These are phyloP conservation scores for Eupithecia inturbata DNA, from an alignment of 2,888 invertebrate species.

Conservation along the genomic window DNA sequence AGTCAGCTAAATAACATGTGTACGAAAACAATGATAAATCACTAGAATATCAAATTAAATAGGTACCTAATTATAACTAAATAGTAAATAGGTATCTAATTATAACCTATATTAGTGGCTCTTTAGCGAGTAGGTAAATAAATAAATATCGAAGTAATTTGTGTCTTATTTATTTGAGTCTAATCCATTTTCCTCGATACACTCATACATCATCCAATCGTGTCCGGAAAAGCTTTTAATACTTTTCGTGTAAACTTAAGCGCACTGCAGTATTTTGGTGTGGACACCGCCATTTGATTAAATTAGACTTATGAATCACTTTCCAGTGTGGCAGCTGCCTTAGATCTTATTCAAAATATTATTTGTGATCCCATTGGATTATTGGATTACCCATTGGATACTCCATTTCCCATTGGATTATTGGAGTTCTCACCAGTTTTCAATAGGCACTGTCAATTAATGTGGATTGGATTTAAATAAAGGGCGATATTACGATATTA, in stretches of 20 bases:
- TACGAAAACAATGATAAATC: not conserved
- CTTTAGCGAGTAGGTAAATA: not conserved
- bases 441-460: slow-evolving; percentile 20
- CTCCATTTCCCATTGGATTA: too few relatives aligned
- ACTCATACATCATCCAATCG: slow-evolving; percentile 28
- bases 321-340: not conserved
- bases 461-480: not conserved
- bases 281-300: not conserved
- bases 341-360: not conserved
- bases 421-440: slow-evolving; percentile 20
- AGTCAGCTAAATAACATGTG: not conserved
- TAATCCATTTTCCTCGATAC: slow-evolving; percentile 25
- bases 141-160: slow-evolving; percentile 5
- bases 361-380: not conserved
- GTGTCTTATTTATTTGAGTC: slow-evolving; percentile 18
- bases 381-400: too few relatives aligned
- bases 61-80: not conserved
- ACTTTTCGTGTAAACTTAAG: slow-evolving; percentile 23
- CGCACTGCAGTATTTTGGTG: slow-evolving; percentile 19
- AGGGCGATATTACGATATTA: not conserved
- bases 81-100: not conserved
- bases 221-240: slow-evolving; percentile 25
- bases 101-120: not conserved
- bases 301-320: too few relatives aligned
- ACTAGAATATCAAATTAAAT: not conserved